Percentiles rank a stretch among this genome's conserved stretches.
phyloP scores from a whole-genome alignment of 2,113 vertebrate species.

The Gadus chalcogrammus region DNA sequence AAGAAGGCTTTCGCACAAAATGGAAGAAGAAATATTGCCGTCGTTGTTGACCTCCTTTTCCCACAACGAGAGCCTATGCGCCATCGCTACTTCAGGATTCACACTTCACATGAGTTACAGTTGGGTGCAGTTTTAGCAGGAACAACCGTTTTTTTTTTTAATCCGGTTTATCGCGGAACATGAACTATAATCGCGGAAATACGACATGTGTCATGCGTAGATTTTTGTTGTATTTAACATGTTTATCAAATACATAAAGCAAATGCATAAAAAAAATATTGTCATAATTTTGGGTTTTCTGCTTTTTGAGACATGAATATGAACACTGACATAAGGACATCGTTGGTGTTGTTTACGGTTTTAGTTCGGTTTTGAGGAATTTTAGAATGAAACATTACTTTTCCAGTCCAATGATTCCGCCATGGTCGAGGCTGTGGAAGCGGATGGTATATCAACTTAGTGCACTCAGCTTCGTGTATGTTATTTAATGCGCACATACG shows the following conservation, averaged over 20 bases:
- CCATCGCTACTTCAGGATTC: conserved; percentile 71
- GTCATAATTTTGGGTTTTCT: background rate
- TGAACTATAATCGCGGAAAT: background rate
- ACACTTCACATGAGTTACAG: conserved; percentile 50
- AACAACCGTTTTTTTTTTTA: conserved; percentile 35
- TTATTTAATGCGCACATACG: background rate
- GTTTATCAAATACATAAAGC: background rate
- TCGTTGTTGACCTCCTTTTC: conserved; percentile 84
- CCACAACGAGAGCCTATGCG: conserved; percentile 74
- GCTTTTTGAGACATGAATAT: too few species aligned
- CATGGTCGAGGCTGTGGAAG: too few species aligned
- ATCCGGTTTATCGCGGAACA: background rate
- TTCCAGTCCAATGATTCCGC: too few species aligned
- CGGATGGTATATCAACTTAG: too few species aligned
- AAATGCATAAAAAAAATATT: background rate
- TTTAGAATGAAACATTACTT: too few species aligned
- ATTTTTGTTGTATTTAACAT: background rate
- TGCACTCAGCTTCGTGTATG: too few species aligned
- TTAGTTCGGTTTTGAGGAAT: too few species aligned
- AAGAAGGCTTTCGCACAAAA: conserved; percentile 83
- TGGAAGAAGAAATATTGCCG: conserved; percentile 86
- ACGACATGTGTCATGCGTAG: background rate
- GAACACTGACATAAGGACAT: too few species aligned
- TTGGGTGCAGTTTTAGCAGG: conserved; percentile 24
- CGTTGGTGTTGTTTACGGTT: too few species aligned